Conservation (phyloP, 2,797 vertebrate species). For the Melanogrammus aeglefinus region DNA sequence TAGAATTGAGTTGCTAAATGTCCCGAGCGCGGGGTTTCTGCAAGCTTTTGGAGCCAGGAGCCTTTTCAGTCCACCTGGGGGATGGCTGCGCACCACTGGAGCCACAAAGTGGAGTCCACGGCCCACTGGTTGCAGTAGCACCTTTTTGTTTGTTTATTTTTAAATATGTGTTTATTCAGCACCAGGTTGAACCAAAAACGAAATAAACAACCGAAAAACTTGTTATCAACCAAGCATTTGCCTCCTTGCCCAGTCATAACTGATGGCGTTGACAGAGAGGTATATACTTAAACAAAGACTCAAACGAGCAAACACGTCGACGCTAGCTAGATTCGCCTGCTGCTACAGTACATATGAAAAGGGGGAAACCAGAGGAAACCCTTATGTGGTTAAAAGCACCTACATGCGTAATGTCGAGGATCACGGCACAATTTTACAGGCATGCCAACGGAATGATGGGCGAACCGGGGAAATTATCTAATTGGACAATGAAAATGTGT, state of each 20-base stretch:
- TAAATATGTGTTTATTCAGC: slow-evolving; percentile 72
- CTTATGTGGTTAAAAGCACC: slow-evolving; percentile 61
- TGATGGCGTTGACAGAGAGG: slow-evolving; percentile 58
- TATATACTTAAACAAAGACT: slow-evolving; percentile 60
- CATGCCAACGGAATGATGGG: slow-evolving; percentile 66
- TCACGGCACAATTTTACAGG: slow-evolving; percentile 66
- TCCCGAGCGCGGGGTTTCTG: slow-evolving; percentile 65
- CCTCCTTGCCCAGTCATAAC: slow-evolving; percentile 53
- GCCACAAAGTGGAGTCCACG: slow-evolving; percentile 59
- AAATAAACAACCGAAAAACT: slow-evolving; percentile 35
- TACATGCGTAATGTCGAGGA: slow-evolving; percentile 71
- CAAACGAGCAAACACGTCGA: slow-evolving; percentile 18
- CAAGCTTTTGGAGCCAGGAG: slow-evolving; percentile 54
- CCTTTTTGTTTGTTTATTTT: slow-evolving; percentile 55
- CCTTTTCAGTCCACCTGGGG: slow-evolving; percentile 47
- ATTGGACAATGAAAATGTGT: slow-evolving; percentile 51
- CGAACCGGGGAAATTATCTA: slow-evolving; percentile 52
- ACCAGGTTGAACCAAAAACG: slow-evolving; percentile 71
- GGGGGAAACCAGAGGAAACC: slow-evolving; percentile 53
- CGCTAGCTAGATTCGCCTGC: slow-evolving; percentile 51
- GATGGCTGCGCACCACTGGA: slow-evolving; percentile 65
- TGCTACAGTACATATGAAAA: slow-evolving; percentile 71
- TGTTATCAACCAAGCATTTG: slow-evolving; percentile 56
- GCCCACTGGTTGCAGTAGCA: slow-evolving; percentile 74
- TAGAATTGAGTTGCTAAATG: slow-evolving; percentile 70